Conservation (phyloP, 1,140 invertebrate genomes). For the Bactericera cockerelli region DNA sequence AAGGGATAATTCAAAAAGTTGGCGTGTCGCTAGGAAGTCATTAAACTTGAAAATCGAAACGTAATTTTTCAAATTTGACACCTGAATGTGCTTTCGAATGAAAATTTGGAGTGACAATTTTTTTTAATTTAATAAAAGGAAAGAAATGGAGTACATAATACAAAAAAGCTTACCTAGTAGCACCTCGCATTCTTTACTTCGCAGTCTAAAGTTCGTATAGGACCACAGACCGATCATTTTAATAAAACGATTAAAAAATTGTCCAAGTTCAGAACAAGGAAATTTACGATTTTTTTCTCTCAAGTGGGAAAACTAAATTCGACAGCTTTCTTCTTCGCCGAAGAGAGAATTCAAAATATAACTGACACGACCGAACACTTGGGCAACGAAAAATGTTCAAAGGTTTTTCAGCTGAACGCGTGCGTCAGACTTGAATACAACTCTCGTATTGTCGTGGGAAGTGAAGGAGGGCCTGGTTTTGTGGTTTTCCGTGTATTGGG, state of each 20-base stretch:
- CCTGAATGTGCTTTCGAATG: too few relatives aligned
- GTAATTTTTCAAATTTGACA: too few relatives aligned
- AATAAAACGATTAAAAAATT: not conserved
- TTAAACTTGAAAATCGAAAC: too few relatives aligned
- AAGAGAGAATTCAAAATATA: not conserved
- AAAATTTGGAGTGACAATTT: too few relatives aligned
- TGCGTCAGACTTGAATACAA: not conserved
- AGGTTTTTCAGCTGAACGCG: not conserved
- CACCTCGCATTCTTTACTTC: constrained; percentile 30
- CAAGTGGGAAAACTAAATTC: too few relatives aligned
- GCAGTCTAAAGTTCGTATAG: constrained; percentile 28
- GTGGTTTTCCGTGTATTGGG: too few relatives aligned
- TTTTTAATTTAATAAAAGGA: too few relatives aligned
- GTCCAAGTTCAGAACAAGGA: not conserved
- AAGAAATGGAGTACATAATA: too few relatives aligned
- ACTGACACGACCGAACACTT: not conserved
- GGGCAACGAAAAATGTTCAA: not conserved
- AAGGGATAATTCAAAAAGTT: too few relatives aligned
- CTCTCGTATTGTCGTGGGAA: not conserved
- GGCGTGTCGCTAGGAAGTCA: too few relatives aligned
- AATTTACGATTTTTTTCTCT: constrained; percentile 8
- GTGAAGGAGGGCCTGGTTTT: too few relatives aligned
- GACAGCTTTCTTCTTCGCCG: not conserved
- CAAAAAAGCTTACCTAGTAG: constrained; percentile 28
- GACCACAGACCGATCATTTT: constrained; percentile 33